Conservation (phyloP, 1,140 invertebrate species). For the Muscidifurax raptorellus region DNA sequence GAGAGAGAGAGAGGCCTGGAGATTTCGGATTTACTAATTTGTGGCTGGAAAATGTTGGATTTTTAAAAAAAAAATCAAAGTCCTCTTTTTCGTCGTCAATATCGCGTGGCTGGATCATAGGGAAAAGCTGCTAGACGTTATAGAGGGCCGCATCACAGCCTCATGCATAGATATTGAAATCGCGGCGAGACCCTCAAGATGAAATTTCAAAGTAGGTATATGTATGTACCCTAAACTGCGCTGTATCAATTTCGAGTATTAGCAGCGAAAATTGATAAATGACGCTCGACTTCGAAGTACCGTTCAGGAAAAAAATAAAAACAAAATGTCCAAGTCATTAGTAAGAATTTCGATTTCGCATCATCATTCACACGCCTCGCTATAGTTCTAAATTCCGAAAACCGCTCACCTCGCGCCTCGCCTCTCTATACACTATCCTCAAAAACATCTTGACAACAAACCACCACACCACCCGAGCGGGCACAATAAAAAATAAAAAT, state of each 20-base stretch:
- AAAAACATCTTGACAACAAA: background rate
- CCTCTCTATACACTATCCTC: background rate
- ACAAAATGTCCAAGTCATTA: background rate
- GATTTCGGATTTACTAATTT: background rate
- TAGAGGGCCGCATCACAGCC: background rate
- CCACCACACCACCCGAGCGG: too few relatives aligned
- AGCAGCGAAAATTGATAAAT: background rate
- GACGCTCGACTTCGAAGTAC: background rate
- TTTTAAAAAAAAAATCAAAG: too few relatives aligned
- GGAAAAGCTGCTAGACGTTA: constrained; percentile 15
- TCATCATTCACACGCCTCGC: background rate
- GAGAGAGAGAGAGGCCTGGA: too few relatives aligned
- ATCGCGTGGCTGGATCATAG: too few relatives aligned
- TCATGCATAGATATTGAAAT: constrained; percentile 47
- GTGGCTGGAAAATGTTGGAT: background rate
- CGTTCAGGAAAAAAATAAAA: too few relatives aligned
- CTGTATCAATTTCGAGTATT: too few relatives aligned
- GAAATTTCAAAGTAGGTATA: too few relatives aligned
- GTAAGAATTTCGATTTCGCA: background rate
- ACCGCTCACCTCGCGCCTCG: background rate
- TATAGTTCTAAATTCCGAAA: constrained; percentile 18
- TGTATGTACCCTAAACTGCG: too few relatives aligned
- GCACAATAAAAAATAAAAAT: background rate
- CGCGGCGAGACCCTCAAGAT: background rate
- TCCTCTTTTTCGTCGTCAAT: too few relatives aligned